phyloP scores from a whole-genome alignment of 92 coral and sea anemone species.

The Umimayanthus kanabou region DNA sequence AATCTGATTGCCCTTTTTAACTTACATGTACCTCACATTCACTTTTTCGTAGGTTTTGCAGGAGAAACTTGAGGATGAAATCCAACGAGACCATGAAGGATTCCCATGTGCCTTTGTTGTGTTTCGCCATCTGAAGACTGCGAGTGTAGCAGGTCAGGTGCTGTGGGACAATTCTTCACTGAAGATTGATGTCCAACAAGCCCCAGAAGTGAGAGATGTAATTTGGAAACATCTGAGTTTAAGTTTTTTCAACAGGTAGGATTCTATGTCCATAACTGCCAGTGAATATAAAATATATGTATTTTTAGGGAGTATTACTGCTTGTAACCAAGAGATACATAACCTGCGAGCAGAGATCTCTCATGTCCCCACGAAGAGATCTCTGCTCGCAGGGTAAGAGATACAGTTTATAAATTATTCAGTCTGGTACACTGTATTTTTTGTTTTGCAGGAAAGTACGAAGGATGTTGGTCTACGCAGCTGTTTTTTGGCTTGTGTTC shows the following conservation, averaged over 20 bases:
- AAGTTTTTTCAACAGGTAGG: constrained; percentile 69
- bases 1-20: no score
- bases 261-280: no score
- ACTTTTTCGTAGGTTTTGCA: constrained; percentile 58
- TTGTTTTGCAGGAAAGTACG: constrained; percentile 61
- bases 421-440: constrained; percentile 3
- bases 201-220: constrained; percentile 80
- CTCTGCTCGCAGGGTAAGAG: no score
- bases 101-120: constrained; percentile 78
- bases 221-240: constrained; percentile 77
- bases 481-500: constrained; percentile 78
- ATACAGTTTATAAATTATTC: neutral
- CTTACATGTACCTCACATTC: no score
- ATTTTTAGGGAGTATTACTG: no score
- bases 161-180: constrained; percentile 78
- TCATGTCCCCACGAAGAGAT: no score
- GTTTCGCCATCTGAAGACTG: constrained; percentile 75
- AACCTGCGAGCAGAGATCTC: no score
- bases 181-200: constrained; percentile 59
- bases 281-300: no score
- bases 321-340: no score
- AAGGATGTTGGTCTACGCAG: constrained; percentile 59
- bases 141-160: constrained; percentile 75
- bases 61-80: constrained; percentile 62
- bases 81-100: constrained; percentile 55